Evolutionary conservation across 2,888 invertebrate species (phyloP).

Genomic region (Drosophila macrospina): DNA sequence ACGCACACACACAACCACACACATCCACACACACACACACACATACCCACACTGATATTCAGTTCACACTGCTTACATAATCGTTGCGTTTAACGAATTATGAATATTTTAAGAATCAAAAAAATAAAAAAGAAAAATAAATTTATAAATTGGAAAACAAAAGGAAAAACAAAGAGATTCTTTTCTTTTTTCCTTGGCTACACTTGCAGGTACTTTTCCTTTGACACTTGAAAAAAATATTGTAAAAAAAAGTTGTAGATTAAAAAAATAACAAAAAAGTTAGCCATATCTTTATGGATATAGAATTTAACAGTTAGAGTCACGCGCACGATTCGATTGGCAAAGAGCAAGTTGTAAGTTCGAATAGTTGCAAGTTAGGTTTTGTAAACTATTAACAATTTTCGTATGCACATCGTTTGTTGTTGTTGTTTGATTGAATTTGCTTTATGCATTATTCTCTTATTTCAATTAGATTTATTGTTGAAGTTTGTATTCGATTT

Average conservation of each 20-base stretch:
- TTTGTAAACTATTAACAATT: neutral
- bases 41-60: slow-evolving; percentile 11
- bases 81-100: slow-evolving; percentile 31
- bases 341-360: neutral
- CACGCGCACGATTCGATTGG: slow-evolving; percentile 43
- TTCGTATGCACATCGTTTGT: slow-evolving; percentile 10
- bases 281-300: neutral
- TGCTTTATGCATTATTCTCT: slow-evolving; percentile 1
- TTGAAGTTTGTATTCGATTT: slow-evolving; percentile 8
- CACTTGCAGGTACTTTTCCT: slow-evolving; percentile 29
- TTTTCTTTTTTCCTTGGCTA: slow-evolving; percentile 13
- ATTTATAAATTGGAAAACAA: slow-evolving; percentile 6
- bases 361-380: too few species aligned
- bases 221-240: slow-evolving; percentile 53
- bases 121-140: slow-evolving; percentile 26
- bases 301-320: slow-evolving; percentile 1
- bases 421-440: slow-evolving; percentile 12
- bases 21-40: slow-evolving; percentile 51
- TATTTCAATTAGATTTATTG: neutral
- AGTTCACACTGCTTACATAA: slow-evolving; percentile 65
- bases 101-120: slow-evolving; percentile 13
- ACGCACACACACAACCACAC: slow-evolving; percentile 45
- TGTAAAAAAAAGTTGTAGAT: slow-evolving; percentile 16
- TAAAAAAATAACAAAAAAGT: slow-evolving; percentile 20
- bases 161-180: neutral